Base-by-base conservation (phyloP, 2,113 vertebrate genomes). In the Callorhinus ursinus region DNA sequence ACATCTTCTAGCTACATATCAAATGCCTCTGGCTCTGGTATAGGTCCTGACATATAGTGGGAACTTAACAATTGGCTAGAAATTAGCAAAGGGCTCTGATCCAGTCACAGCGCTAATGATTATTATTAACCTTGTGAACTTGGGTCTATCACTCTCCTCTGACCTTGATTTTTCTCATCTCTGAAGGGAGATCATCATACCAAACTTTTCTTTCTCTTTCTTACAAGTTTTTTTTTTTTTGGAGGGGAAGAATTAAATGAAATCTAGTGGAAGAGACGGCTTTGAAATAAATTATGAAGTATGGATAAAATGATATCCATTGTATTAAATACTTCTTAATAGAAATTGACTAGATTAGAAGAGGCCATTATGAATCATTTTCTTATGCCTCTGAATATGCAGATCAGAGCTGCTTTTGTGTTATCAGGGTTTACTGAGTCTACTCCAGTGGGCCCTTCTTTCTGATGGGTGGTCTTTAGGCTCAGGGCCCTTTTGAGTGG, bases 221-320 rank as follows among this genome's bases (percentile, higher is more conserved):
- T 90, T 1, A 67, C 3, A 69, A 2, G 8, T 69, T 42, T 36
- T 19, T 22, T 72, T 42, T 42, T 46, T 46, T 46, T 46, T 46
- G 46, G 46, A 46, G 46, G 63, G 22, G 69, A 69, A 93, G 16
- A 21, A 84, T 84, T 36, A 79, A 89, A 39, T 57, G 26, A 85
- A 89, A 93, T 46, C 39, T 59, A 81, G 22, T n/a, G 21, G 76
- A 57, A 69, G 18, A 89, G 46, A 98, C 8, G 6, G 28, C 57
- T 88, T 95, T 90, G 46, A 93, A 95, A 93, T 95, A 85, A 59
- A 82, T 57, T 74, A 81, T 5, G 33, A 93, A 88, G 33, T 72
- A 67, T 19, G 42, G 18, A 81, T 71, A 85, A 77, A 92, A 31
- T 92, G 1, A 97, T 95, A 85, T 51, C 7, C 33, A 87, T 79